phyloP scores from a whole-genome alignment of 2,888 invertebrate species.

The Panzeria rudis region DNA sequence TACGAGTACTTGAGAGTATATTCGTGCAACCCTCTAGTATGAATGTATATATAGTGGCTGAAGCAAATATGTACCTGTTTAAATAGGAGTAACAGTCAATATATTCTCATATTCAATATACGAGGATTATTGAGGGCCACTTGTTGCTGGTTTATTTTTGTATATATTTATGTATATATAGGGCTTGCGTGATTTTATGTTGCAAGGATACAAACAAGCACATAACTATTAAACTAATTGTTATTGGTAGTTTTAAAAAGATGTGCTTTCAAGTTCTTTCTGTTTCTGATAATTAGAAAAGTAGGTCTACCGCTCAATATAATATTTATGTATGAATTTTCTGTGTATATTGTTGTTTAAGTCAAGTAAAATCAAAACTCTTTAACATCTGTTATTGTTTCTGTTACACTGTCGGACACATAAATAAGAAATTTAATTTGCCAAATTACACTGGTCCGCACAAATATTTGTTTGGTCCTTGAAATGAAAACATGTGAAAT shows the following conservation, averaged over 20 bases:
- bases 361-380: not conserved
- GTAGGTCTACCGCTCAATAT: slow-evolving; percentile 59
- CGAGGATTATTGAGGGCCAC: not conserved
- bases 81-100: not conserved
- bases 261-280: slow-evolving; percentile 52
- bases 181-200: slow-evolving; percentile 29
- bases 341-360: not conserved
- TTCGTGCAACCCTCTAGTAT: no score
- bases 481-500: no score
- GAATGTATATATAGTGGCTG: no score
- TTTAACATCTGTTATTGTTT: not conserved
- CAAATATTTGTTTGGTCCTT: no score
- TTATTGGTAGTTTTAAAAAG: slow-evolving; percentile 14
- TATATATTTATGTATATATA: not conserved
- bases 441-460: no score
- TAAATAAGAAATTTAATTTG: no score
- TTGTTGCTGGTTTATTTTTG: slow-evolving; percentile 31
- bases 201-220: not conserved
- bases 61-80: no score
- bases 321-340: slow-evolving; percentile 29
- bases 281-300: slow-evolving; percentile 36
- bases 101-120: not conserved
- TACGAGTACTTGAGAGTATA: no score
- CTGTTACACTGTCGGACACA: no score
- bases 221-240: not conserved